Evolutionary conservation across 2,113 vertebrate species (phyloP), one percentile per base, ranked within the genome.

Genomic region (Phaetusa simplex): DNA sequence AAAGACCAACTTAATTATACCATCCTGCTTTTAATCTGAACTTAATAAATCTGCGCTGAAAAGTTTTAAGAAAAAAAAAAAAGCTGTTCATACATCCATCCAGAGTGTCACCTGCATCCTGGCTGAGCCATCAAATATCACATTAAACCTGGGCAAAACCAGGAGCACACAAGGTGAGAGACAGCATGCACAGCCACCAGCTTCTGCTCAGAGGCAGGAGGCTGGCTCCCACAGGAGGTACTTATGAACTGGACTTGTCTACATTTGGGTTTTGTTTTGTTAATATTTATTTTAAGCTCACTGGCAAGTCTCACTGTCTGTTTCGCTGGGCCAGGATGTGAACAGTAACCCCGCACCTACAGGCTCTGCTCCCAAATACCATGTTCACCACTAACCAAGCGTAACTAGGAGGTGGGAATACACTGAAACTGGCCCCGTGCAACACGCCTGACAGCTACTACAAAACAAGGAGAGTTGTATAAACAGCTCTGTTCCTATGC

Each of bases 361-460:
- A 14, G 36, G 32, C 40, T 56, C 18, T 47, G 1, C 61, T 56
- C 66, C 84, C 36, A 49, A 45, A 1, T 0, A 3, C 2, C 16
- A 4, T 1, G 6, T 3, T 11, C 45, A 0, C 36, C 7, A 0
- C 45, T 7, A 18, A 0, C 3, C 11, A 30, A 19, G 6, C 0
- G 3, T 5, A 52, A 22, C 55, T 6, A 2, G 36, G 50, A 49
- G 67, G 18, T 29, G 58, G 67, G 70, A 49, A 38, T 3, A 43
- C 19, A 1, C 23, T 0, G 40, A 2, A 61, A 12, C 5, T 1
- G 13, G 11, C 19, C 50, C 50, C 3, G 14, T 2, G 24, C 71
- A 29, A 12, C 21, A 4, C 2, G 13, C 9, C 79, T 19, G 43
- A 13, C 61, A 86, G 77, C 9, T 22, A 0, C 64, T 7, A 45